Evolutionary conservation across 2,888 invertebrate species (phyloP).

Genomic region (Gastrophysa polygoni): DNA sequence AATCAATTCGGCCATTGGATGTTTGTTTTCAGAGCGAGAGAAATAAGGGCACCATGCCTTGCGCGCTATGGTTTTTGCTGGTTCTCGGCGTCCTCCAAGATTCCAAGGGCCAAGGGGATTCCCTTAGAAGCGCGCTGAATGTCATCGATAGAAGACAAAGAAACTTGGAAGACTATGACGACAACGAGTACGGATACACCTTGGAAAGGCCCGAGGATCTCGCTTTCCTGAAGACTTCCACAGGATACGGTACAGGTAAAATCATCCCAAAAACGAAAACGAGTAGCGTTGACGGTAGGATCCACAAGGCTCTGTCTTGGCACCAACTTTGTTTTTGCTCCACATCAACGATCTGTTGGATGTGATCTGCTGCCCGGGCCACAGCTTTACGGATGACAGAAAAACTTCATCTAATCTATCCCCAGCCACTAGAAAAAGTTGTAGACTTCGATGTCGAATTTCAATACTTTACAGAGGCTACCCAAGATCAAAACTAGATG

Average conservation of each 20-base stretch:
- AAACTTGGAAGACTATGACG: slow-evolving; percentile 46
- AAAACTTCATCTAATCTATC: no score
- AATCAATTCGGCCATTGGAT: neutral
- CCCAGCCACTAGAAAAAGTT: no score
- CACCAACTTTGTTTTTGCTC: no score
- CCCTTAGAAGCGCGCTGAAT: slow-evolving; percentile 58
- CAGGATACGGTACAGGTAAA: slow-evolving; percentile 35
- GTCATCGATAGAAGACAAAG: slow-evolving; percentile 59
- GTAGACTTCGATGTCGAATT: no score
- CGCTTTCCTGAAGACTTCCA: slow-evolving; percentile 39
- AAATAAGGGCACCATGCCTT: slow-evolving; percentile 23
- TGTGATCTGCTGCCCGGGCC: no score
- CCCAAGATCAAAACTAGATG: no score
- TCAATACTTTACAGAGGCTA: no score
- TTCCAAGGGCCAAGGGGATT: slow-evolving; percentile 55
- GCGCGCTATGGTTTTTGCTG: slow-evolving; percentile 18
- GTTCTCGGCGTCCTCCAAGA: slow-evolving; percentile 16
- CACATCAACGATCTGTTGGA: no score
- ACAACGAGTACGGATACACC: slow-evolving; percentile 42
- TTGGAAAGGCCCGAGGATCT: slow-evolving; percentile 44
- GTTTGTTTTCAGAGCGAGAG: neutral
- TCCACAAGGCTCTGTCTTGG: no score
- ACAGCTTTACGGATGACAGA: no score
- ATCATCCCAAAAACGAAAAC: neutral
- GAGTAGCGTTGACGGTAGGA: no score